Evolutionary conservation across 2,888 invertebrate species (phyloP).

Genomic region (Conomelus anceps): DNA sequence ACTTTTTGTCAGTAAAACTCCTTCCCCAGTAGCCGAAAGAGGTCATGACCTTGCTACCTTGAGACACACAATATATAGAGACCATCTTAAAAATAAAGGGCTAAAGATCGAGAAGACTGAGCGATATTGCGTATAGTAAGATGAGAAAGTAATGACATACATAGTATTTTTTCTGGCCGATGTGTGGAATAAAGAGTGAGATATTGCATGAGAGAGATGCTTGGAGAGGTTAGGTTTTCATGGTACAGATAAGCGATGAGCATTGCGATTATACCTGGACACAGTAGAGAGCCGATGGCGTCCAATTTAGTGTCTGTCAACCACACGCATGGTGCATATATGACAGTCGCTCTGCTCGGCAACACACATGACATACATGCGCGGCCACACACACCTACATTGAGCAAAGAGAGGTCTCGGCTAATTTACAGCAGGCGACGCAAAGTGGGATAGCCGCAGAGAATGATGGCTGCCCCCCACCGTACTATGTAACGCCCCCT

Average conservation of each 20-base stretch:
- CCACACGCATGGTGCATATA: not conserved
- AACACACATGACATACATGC: not conserved
- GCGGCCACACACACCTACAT: not conserved
- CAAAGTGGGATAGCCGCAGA: not conserved
- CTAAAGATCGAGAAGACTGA: too few species aligned
- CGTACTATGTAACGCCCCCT: not conserved
- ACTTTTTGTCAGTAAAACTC: too few species aligned
- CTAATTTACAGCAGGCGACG: not conserved
- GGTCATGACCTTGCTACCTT: too few species aligned
- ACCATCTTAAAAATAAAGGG: too few species aligned
- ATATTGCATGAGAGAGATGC: not conserved
- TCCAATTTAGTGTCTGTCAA: not conserved
- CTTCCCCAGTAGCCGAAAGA: too few species aligned
- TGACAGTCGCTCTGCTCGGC: too few species aligned
- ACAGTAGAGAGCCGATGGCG: not conserved
- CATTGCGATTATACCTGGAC: not conserved
- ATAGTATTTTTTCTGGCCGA: too few species aligned
- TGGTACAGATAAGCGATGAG: not conserved
- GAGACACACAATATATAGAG: too few species aligned
- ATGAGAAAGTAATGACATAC: too few species aligned
- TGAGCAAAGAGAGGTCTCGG: not conserved
- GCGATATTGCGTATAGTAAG: too few species aligned
- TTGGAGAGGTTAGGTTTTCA: not conserved
- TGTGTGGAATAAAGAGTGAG: not conserved
- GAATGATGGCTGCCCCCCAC: not conserved